Evolutionary conservation across 2,113 vertebrate species (phyloP).

Genomic region (Leucopternis melanops): DNA sequence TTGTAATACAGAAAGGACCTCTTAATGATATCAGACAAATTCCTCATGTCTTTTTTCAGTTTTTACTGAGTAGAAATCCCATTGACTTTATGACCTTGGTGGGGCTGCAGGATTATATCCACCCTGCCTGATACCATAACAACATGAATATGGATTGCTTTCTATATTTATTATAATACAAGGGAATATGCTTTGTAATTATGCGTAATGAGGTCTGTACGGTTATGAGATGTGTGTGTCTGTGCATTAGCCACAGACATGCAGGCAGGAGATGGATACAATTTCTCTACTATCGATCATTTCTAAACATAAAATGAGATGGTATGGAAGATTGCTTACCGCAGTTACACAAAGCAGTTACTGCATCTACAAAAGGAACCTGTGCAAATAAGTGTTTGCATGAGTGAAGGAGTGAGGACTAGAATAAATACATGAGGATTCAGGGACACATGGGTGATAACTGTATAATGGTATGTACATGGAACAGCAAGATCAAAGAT

Average conservation of each 20-base stretch:
- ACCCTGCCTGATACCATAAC: not conserved
- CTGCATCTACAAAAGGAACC: not conserved
- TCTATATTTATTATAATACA: not conserved
- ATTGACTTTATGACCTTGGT: not conserved
- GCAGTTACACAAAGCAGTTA: not conserved
- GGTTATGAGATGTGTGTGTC: not conserved
- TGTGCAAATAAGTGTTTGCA: not conserved
- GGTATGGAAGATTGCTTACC: not conserved
- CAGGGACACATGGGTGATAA: not conserved
- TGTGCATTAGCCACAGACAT: not conserved
- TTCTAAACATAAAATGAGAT: not conserved
- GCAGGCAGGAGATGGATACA: not conserved
- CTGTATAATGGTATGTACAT: not conserved
- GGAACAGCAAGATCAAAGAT: constrained; percentile 12
- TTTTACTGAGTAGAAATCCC: not conserved
- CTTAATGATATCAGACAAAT: not conserved
- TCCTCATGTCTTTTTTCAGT: not conserved
- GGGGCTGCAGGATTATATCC: not conserved
- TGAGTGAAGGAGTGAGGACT: not conserved
- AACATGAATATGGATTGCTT: not conserved
- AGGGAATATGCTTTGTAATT: constrained; percentile 7
- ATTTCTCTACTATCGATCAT: not conserved
- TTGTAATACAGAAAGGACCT: not conserved
- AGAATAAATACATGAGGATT: constrained; percentile 7
- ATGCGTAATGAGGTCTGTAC: not conserved